Base-by-base conservation (phyloP, 2,797 vertebrate genomes). In the Oreortyx pictus region DNA sequence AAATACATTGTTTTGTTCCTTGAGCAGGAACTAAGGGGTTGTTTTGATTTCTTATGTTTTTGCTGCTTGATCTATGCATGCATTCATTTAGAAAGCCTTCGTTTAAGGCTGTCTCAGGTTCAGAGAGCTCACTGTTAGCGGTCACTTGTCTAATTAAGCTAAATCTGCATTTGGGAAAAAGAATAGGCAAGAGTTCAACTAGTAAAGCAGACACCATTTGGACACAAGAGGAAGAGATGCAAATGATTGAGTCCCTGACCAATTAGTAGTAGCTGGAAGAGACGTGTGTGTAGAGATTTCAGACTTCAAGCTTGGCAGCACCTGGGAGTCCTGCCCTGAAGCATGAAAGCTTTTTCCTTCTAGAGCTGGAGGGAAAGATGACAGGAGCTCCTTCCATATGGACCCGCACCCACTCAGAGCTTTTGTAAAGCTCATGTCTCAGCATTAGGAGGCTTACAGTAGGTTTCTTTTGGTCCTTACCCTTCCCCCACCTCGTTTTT, bases 71-170 rank as follows among this genome's bases (percentile, higher is more conserved):
- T 81, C 11, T 49, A 16, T 66, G 4, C 44, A 33, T 76, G 70
- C 61, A 54, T 87, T 89, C 82, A 59, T 89, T 83, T 74, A 83
- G 31, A 72, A 92, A 81, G 23, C 52, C 29, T 83, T 35, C n/a
- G 14, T 94, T 94, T 77, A 77, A 66, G 73, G 25, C 49, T 84
- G 47, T 35, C 10, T 92, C 29, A 0, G 0, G 23, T 92, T 96
- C 68, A 85, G 24, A 93, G 72, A 77, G 23, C 66, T 90, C 39
- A 16, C 79, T 89, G 50, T 94, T 87, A 70, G n/a, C 73, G 71
- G 68, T 41, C 33, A 90, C 68, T 78, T 95, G 75, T 89, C 52
- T 88, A 43, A 87, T 89, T 52, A 75, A 89, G 54, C 23, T 62
- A 72, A 88, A 83, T 83, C 60, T 85, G 25, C 56, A 44, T 86